Evolutionary conservation across 2,888 invertebrate species (phyloP).

Genomic region (Polia nebulosa): DNA sequence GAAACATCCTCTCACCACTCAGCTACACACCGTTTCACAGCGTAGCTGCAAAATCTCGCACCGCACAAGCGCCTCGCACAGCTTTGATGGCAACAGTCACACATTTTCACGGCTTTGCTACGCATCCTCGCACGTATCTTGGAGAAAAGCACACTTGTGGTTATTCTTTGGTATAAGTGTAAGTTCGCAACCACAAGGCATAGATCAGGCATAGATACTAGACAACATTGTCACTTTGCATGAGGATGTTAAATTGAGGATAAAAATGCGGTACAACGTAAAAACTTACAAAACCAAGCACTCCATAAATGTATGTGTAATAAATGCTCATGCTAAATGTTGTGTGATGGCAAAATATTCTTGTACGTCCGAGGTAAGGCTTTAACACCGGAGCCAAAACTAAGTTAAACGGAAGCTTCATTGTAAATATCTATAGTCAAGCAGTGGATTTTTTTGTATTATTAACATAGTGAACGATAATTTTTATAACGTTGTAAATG

Average conservation of each 20-base stretch:
- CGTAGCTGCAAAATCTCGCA: not conserved
- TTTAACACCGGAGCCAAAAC: slow-evolving; percentile 78
- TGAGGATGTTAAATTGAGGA: not conserved
- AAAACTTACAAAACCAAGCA: slow-evolving; percentile 79
- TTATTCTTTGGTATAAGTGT: not conserved
- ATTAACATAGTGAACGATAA: slow-evolving; percentile 36
- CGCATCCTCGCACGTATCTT: not conserved
- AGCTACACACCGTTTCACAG: not conserved
- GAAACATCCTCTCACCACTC: not conserved
- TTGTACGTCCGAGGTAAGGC: slow-evolving; percentile 74
- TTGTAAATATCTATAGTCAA: slow-evolving; percentile 58
- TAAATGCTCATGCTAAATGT: slow-evolving; percentile 75
- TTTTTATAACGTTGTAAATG: slow-evolving; percentile 16
- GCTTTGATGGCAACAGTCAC: not conserved
- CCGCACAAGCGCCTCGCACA: not conserved
- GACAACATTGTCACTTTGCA: not conserved
- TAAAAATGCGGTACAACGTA: not conserved
- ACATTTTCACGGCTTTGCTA: not conserved
- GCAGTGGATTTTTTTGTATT: slow-evolving; percentile 44
- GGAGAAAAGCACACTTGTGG: not conserved
- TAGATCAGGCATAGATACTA: no score
- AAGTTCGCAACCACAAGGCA: not conserved
- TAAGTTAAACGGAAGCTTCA: slow-evolving; percentile 82
- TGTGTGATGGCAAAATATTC: slow-evolving; percentile 77
- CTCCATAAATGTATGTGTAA: slow-evolving; percentile 79